Evolutionary conservation across 2,797 vertebrate genomes (phyloP).

Genomic region (Poeciliopsis paucimaculata): DNA sequence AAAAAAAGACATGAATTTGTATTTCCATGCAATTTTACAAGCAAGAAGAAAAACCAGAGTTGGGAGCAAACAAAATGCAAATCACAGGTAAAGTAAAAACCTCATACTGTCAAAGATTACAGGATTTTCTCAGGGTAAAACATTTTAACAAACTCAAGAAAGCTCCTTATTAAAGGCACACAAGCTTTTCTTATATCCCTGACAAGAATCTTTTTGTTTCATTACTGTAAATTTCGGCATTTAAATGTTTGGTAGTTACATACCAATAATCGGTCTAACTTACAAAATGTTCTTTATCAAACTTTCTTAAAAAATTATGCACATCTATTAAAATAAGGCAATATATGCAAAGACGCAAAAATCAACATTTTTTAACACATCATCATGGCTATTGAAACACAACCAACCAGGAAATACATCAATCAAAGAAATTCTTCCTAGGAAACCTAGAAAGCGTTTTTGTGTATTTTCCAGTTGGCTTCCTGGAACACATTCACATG

Average conservation of each 20-base stretch:
- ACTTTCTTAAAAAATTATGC: constrained; percentile 28
- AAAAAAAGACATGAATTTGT: not conserved
- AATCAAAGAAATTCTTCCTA: not conserved
- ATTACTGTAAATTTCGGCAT: constrained; percentile 21
- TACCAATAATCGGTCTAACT: constrained; percentile 36
- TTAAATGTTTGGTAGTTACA: not conserved
- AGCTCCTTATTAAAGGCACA: constrained; percentile 9
- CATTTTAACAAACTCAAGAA: constrained; percentile 37
- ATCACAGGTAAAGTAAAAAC: not conserved
- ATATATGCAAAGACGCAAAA: constrained; percentile 10
- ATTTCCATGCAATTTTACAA: not conserved
- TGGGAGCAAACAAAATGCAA: not conserved
- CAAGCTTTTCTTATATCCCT: constrained; percentile 30
- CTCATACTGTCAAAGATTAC: not conserved
- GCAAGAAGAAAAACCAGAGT: not conserved
- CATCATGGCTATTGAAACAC: constrained; percentile 27
- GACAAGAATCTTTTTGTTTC: constrained; percentile 29
- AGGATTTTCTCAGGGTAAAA: constrained; percentile 7
- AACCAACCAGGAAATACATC: constrained; percentile 2
- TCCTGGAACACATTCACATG: not conserved
- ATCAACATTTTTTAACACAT: constrained; percentile 7
- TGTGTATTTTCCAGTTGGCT: not conserved
- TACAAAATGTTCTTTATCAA: constrained; percentile 43
- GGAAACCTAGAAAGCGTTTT: not conserved
- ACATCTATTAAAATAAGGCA: not conserved